A percentile compares a stretch with the other conserved stretches of the same genome.
Conservation (phyloP, 2,113 vertebrate species). For the Sterrhoptilus dennistouni region DNA sequence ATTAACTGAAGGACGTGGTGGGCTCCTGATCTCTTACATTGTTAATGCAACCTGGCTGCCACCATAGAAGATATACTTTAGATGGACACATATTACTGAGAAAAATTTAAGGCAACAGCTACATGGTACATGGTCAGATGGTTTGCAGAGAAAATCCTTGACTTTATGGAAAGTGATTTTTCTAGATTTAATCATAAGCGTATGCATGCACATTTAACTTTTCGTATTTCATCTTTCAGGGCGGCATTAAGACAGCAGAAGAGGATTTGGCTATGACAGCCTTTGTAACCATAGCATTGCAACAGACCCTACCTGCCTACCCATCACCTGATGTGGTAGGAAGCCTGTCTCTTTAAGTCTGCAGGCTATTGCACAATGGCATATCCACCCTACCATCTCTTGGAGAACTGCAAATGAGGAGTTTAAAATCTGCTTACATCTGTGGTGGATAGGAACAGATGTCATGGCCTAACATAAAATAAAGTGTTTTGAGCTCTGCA, state of each 20-base stretch:
- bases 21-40: neutral
- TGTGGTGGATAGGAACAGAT: neutral
- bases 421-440: neutral
- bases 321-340: constrained; percentile 57
- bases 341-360: neutral
- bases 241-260: constrained; percentile 49
- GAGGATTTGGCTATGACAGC: constrained; percentile 71
- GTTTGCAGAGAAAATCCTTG: neutral
- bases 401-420: neutral
- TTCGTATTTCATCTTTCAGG: constrained; percentile 30
- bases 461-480: fast-evolving
- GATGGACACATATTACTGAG: neutral
- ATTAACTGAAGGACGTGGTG: fast-evolving
- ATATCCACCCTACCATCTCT: neutral
- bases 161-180: neutral
- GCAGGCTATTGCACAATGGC: neutral
- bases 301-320: neutral
- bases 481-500: fast-evolving
- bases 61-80: neutral
- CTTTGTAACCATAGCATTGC: constrained; percentile 65
- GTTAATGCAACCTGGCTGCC: neutral
- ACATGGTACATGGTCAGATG: neutral
- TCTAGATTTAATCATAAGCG: neutral
- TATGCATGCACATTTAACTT: neutral
- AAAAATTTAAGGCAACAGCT: neutral